These are phyloP conservation scores for Ictalurus punctatus DNA, from an alignment of 2,113 vertebrate species.

Conservation along the genomic window DNA sequence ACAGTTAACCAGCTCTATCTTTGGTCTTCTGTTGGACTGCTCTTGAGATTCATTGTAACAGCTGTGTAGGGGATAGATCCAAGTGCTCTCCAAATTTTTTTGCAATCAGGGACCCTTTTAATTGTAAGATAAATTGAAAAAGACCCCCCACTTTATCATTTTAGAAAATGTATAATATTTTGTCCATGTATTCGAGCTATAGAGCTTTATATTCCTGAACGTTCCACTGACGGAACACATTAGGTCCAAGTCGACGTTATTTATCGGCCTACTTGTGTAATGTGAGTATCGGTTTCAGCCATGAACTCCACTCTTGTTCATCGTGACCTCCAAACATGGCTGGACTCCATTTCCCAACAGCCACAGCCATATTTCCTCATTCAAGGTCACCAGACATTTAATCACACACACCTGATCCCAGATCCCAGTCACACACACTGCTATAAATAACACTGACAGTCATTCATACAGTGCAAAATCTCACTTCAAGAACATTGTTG, in stretches of 20 bases:
- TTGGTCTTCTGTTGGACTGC: not conserved
- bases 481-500: too few species aligned
- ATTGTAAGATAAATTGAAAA: not conserved
- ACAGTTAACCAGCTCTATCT: slow-evolving; percentile 7
- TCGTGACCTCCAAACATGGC: not conserved
- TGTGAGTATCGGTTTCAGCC: not conserved
- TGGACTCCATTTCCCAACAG: not conserved
- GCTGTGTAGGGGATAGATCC: too few species aligned
- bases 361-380: not conserved
- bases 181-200: not conserved
- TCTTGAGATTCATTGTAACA: not conserved
- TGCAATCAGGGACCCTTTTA: not conserved
- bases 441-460: not conserved
- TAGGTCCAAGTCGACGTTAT: too few species aligned
- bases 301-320: not conserved
- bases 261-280: not conserved
- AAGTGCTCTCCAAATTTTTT: not conserved
- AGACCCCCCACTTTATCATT: too few species aligned
- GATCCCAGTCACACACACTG: not conserved
- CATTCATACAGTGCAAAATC: not conserved
- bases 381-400: not conserved
- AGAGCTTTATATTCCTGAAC: not conserved
- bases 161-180: not conserved
- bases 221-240: not conserved
- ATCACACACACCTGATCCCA: not conserved